Evolutionary conservation across 92 coral and sea anemone genomes (phyloP).

Genomic region (Porites lobata): DNA sequence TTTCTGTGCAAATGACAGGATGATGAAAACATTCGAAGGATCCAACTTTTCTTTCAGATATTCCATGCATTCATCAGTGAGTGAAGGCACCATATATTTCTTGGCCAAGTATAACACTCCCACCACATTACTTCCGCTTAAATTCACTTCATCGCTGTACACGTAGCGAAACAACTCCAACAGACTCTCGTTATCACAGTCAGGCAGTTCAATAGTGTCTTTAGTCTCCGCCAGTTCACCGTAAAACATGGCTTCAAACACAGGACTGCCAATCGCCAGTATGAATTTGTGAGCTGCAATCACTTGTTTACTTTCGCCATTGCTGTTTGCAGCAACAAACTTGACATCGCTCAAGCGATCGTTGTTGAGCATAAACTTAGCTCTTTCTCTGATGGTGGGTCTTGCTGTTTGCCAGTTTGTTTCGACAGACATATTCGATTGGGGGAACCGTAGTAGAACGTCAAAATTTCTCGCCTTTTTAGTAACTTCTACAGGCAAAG

Average conservation of each 20-base stretch:
- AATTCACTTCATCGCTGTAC: conserved; percentile 74
- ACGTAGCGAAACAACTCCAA: conserved; percentile 71
- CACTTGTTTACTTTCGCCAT: conserved; percentile 8
- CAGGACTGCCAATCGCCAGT: conserved; percentile 63
- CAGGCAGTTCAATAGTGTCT: conserved; percentile 32
- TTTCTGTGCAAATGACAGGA: conserved; percentile 65
- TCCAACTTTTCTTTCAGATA: conserved; percentile 73
- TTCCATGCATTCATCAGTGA: conserved; percentile 62
- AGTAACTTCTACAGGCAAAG: too few relatives aligned
- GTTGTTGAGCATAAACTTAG: conserved; percentile 72
- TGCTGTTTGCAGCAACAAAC: conserved; percentile 24
- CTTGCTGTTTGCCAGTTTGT: conserved; percentile 71
- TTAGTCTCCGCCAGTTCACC: conserved; percentile 58
- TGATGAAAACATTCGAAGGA: conserved; percentile 67
- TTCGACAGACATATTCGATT: neutral
- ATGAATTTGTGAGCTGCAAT: conserved; percentile 49
- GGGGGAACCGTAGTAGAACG: neutral
- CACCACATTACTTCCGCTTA: conserved; percentile 73
- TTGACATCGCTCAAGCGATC: conserved; percentile 68
- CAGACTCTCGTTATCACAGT: conserved; percentile 72
- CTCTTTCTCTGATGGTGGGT: conserved; percentile 76
- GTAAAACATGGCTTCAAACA: conserved; percentile 79
- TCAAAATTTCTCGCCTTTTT: too few relatives aligned
- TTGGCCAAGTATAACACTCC: conserved; percentile 81
- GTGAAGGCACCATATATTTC: conserved; percentile 75